Evolutionary conservation across 2,797 vertebrate genomes (phyloP), one percentile per base, ranked within the genome.

Genomic region (Enteromius viviparus): DNA sequence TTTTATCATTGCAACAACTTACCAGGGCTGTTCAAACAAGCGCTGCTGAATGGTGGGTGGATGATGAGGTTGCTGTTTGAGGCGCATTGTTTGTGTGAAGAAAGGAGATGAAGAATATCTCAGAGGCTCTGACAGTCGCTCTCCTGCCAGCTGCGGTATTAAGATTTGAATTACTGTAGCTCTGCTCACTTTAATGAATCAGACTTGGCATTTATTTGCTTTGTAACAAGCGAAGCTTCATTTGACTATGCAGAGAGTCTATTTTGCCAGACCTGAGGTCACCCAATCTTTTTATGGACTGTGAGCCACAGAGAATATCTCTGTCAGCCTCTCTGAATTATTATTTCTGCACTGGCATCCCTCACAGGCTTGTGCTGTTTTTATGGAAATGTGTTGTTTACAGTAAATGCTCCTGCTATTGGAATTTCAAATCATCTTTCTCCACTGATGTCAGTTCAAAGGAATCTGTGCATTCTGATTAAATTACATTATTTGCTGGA

Each of bases 151-250:
- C 78, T 37, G 70, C 14, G 17, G 40, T 32, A 71, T 89, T 89
- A 74, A 6, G 76, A 85, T 85, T 68, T 80, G 78, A 86, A 87
- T 86, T 85, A 86, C 62, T 85, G 78, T 76, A 32, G 62, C 70
- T 83, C 80, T 23, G 75, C 81, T 80, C 58, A 64, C 51, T 81
- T 78, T 84, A 85, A 88, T 87, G 82, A 87, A 87, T 82, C 60
- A 80, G 75, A 74, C 74, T 42, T 88, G 85, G 75, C 75, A 1
- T 85, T 85, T 81, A 85, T 85, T 86, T 78, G 76, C 78, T 86
- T 71, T 77, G 68, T 81, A 70, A 84, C 42, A 80, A 71, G 42
- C 9, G 26, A 10, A 74, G 69, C 75, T 83, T 85, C 70, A 81
- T 85, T 81, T 82, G 65, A 84, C 80, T 80, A 86, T 53, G 64